These are phyloP conservation scores for Furnarius figulus DNA, from an alignment of 2,113 vertebrate genomes.

Conservation along the genomic window DNA sequence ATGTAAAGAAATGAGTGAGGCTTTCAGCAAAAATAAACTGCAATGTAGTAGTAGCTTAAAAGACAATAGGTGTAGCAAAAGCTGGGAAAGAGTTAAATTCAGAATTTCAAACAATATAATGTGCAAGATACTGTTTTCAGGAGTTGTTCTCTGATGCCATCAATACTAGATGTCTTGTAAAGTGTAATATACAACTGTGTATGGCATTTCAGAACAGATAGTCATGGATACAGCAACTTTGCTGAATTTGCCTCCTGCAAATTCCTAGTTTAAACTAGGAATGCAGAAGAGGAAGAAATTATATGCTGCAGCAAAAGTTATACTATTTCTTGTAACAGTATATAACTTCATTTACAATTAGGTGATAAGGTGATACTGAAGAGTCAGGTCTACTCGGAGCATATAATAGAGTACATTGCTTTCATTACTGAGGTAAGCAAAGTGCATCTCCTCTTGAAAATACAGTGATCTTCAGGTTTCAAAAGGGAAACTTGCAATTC, in stretches of 20 bases:
- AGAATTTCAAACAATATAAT: background rate
- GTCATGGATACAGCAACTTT: background rate
- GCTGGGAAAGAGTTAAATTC: background rate
- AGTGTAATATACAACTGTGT: background rate
- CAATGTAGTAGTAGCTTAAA: background rate
- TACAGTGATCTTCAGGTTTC: background rate
- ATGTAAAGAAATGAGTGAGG: background rate
- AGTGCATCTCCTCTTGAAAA: background rate
- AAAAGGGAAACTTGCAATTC: background rate
- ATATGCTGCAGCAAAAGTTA: background rate
- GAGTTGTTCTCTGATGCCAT: background rate
- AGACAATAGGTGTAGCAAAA: background rate
- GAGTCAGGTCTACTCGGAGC: constrained; percentile 71
- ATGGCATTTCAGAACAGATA: background rate
- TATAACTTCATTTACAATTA: constrained; percentile 50
- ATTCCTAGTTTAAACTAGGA: background rate
- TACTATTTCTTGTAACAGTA: background rate
- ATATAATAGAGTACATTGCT: constrained; percentile 79
- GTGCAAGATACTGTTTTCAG: background rate
- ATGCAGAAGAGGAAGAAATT: background rate
- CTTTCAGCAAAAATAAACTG: background rate
- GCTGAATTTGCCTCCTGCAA: background rate
- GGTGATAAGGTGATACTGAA: constrained; percentile 88
- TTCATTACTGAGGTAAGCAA: constrained; percentile 82
- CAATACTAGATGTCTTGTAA: background rate